Evolutionary conservation across 1,140 invertebrate species (phyloP), one percentile per base, ranked within the genome.

Genomic region (Conopomorpha cramerella): DNA sequence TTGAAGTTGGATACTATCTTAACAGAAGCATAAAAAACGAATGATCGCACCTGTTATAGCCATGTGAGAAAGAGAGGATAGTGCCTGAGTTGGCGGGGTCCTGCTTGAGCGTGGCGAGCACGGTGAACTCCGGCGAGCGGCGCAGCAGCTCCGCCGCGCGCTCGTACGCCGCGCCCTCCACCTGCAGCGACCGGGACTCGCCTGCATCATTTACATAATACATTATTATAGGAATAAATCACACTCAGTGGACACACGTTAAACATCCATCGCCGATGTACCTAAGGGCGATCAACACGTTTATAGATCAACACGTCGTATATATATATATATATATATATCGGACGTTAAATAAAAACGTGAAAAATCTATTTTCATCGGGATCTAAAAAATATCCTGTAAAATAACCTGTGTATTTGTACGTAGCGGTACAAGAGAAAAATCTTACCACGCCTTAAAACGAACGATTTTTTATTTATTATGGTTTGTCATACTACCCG

Each of bases 11-110:
- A n/a, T n/a, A n/a, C n/a, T n/a, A n/a, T n/a, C n/a, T n/a, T n/a
- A n/a, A n/a, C n/a, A n/a, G n/a, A n/a, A n/a, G n/a, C n/a, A n/a
- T n/a, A n/a, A n/a, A 23, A 23, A 10, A 23, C 4, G 19, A 10
- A 10, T 23, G 4, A 23, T 23, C 27, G 3, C 60, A 87, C 84
- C 87, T 85, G 78, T 88, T 86, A 66, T 83, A 82, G 49, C 86
- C 86, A 58, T 87, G 84, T 35, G 89, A 88, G 73, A 92, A 90
- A 49, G 90, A 86, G 46, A 93, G 79, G 47, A 93, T 87, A 35
- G 88, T 88, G 60, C 90, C 91, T 32, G 87, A 86, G 78, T 92
- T 93, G 48, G 83, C 84, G 43, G 84, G 82, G 66, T 91, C 89
- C 73, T 93, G 91, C 36, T 84, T 82, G 16, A 93, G 64, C 44